These are phyloP conservation scores for Eidolon dupreanum DNA, from an alignment of 2,797 vertebrate genomes.

Conservation along the genomic window DNA sequence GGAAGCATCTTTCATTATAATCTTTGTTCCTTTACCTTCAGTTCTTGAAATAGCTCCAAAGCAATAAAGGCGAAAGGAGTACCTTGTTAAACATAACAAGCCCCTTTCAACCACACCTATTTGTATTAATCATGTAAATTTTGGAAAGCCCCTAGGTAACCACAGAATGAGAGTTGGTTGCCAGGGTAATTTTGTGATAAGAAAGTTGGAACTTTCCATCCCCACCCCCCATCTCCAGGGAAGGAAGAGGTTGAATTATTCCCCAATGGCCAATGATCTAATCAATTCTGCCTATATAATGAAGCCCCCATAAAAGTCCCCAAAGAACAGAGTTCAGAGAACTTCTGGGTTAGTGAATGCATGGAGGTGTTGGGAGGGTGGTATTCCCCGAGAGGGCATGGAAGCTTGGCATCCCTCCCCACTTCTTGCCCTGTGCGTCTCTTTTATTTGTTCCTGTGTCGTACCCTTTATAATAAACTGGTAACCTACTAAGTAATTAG, in stretches of 20 bases:
- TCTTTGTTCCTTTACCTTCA: background rate
- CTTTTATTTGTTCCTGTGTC: background rate
- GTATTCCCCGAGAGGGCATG: background rate
- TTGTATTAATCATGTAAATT: background rate
- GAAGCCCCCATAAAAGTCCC: background rate
- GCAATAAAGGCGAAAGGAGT: background rate
- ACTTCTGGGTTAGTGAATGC: background rate
- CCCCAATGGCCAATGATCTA: background rate
- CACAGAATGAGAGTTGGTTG: background rate
- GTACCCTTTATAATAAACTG: too few relatives aligned
- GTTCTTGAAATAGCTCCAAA: background rate
- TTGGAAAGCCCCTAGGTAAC: background rate
- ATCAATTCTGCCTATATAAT: background rate
- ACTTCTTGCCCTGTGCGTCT: background rate
- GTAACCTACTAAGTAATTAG: background rate
- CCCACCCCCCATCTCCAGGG: too few relatives aligned
- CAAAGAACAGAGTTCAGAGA: background rate
- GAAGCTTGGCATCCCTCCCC: background rate
- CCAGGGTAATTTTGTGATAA: background rate
- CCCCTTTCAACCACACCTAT: background rate
- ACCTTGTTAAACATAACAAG: background rate
- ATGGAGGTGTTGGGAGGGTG: too few relatives aligned
- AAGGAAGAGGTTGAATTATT: background rate
- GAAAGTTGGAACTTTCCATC: background rate
- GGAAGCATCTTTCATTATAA: background rate